Evolutionary conservation across 2,888 invertebrate genomes (phyloP), one percentile per base, ranked within the genome.

Genomic region (Ochropleura leucogaster): DNA sequence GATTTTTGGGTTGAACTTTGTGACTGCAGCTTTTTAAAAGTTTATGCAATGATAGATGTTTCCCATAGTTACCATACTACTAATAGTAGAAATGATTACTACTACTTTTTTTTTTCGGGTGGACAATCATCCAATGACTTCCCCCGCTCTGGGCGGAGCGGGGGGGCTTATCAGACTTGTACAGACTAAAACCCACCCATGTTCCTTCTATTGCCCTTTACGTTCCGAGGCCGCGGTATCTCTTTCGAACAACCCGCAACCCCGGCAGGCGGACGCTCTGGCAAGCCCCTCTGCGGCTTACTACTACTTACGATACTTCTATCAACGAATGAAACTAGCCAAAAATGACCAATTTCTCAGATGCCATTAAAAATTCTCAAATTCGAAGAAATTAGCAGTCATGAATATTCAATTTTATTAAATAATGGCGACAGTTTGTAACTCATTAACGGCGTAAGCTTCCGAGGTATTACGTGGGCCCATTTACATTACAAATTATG

Each of bases 401-500:
- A 62, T 72, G 44, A 78, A 77, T 72, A 72, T 65, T 72, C 49
- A 65, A 46, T 66, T 53, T 49, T 14, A 66, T 72, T 62, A 40
- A 72, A 66, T 65, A 65, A 72, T 44, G 44, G 30, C 20, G 47
- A 55, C 65, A 53, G 16, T 60, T 73, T 44, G 30, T 68, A 30
- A 44, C 40, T 64, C 57, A 67, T 76, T 57, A 42, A 18, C 76
- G 40, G 44, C 18, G 44, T 55, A 62, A 72, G 64, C 72, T 74
- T 72, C 72, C 64, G 66, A 72, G 47, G 46, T 59, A 72, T 80
- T 81, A 78, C 81, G 68, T 75, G 63, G 18, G 16, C 0, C 16
- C 40, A 74, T 81, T 78, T 83, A 77, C 74, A 75, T 75, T 40
- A 68, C 62, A 78, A 77, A 85, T 74, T 5, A 53, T 55, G 51